These are phyloP conservation scores for Chrysopilus asiliformis DNA, from an alignment of 2,888 invertebrate species.

Conservation along the genomic window DNA sequence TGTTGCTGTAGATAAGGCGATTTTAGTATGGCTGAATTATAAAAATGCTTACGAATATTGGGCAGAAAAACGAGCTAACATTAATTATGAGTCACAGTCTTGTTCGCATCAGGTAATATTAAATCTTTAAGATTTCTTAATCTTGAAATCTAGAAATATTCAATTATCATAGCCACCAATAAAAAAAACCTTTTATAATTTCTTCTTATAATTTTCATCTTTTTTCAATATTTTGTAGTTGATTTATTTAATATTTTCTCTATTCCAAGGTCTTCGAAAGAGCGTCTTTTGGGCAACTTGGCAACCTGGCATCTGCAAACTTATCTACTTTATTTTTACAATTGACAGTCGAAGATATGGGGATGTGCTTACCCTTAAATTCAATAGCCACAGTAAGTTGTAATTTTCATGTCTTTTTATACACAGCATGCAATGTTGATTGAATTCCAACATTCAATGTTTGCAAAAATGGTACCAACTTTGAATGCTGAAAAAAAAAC, in stretches of 20 bases:
- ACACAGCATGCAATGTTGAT: too few relatives aligned
- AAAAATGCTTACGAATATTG: conserved; percentile 99
- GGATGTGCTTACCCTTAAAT: conserved; percentile 85
- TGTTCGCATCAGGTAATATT: conserved; percentile 31
- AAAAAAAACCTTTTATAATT: too few relatives aligned
- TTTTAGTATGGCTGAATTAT: conserved; percentile 97
- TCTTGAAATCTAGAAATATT: too few relatives aligned
- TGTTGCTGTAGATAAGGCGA: conserved; percentile 93
- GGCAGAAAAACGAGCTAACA: conserved; percentile 87
- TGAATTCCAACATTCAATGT: too few relatives aligned
- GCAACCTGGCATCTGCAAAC: conserved; percentile 63
- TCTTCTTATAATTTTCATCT: too few relatives aligned
- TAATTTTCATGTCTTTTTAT: conserved; percentile 7
- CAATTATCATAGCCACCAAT: too few relatives aligned
- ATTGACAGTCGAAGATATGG: conserved; percentile 91
- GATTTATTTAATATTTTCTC: conserved; percentile 5
- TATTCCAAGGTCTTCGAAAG: conserved; percentile 46
- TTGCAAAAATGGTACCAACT: too few relatives aligned
- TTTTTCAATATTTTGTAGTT: too few relatives aligned
- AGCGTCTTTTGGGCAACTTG: conserved; percentile 64
- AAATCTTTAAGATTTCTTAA: conserved; percentile 43
- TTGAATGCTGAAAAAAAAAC: too few relatives aligned
- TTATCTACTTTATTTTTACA: conserved; percentile 85
- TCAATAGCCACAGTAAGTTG: conserved; percentile 52
- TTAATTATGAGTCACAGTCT: conserved; percentile 75